These are phyloP conservation scores for Coremacera marginata DNA, from an alignment of 2,888 invertebrate species.

Conservation along the genomic window DNA sequence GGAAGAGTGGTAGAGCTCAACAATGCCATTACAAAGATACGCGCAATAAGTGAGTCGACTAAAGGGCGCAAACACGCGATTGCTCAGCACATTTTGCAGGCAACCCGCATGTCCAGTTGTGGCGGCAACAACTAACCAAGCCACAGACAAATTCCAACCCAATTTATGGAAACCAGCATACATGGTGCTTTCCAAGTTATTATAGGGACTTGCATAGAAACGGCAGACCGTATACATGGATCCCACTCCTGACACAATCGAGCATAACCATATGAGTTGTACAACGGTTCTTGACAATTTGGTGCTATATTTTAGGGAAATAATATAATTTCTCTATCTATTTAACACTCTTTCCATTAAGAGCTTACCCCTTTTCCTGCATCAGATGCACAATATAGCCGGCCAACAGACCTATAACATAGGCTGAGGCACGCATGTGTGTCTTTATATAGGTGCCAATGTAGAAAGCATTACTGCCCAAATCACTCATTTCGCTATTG, in stretches of 20 bases:
- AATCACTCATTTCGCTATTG: constrained; percentile 75
- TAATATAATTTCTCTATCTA: too few relatives aligned
- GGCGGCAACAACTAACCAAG: constrained; percentile 78
- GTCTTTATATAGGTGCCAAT: constrained; percentile 79
- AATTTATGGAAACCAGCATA: constrained; percentile 77
- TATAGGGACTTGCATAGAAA: constrained; percentile 76
- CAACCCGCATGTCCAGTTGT: constrained; percentile 76
- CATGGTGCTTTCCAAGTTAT: constrained; percentile 73
- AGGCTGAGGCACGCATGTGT: constrained; percentile 80
- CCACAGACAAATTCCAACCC: constrained; percentile 78
- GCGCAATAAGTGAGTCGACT: constrained; percentile 80
- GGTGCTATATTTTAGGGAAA: constrained; percentile 60
- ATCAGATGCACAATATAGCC: constrained; percentile 77
- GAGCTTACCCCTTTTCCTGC: constrained; percentile 72
- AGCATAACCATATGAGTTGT: constrained; percentile 59
- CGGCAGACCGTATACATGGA: constrained; percentile 75
- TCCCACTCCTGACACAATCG: constrained; percentile 69
- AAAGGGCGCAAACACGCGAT: constrained; percentile 73
- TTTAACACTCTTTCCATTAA: background rate
- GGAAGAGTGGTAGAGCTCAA: constrained; percentile 77
- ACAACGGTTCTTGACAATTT: constrained; percentile 66
- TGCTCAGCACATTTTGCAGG: constrained; percentile 54
- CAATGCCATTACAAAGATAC: constrained; percentile 79
- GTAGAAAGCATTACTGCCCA: constrained; percentile 76
- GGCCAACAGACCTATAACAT: constrained; percentile 76